Percentiles rank a stretch among this genome's conserved stretches.
phyloP scores from a whole-genome alignment of 2,113 vertebrate species.

The Vulpes vulpes region DNA sequence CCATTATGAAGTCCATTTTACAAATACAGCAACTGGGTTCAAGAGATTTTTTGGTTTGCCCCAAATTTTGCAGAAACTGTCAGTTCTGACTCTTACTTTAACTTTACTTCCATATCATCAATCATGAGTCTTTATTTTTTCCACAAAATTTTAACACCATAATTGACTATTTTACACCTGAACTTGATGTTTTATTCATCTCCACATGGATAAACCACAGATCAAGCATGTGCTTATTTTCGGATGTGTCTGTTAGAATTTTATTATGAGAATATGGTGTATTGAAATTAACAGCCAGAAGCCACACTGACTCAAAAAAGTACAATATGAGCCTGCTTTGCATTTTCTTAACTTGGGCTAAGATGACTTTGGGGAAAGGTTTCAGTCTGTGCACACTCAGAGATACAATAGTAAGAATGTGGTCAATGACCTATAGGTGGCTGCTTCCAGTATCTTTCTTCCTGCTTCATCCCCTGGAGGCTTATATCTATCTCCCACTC shows the following conservation, averaged over 20 bases:
- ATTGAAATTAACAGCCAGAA: conserved; percentile 68
- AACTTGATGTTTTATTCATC: conserved; percentile 73
- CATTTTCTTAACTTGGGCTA: neutral
- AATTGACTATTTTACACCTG: conserved; percentile 60
- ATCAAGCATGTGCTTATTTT: conserved; percentile 71
- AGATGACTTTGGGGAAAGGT: neutral
- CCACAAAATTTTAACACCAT: conserved; percentile 60
- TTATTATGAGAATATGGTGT: conserved; percentile 34
- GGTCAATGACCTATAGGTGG: neutral
- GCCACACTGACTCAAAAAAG: neutral
- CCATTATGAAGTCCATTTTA: neutral
- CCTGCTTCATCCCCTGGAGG: neutral
- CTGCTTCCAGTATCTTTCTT: neutral
- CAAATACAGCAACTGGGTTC: neutral
- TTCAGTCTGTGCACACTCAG: neutral
- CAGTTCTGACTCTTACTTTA: conserved; percentile 2
- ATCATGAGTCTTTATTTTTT: conserved; percentile 61
- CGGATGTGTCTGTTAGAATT: conserved; percentile 59
- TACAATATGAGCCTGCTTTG: neutral
- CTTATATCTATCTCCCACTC: neutral
- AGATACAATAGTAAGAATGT: neutral
- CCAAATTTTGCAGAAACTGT: neutral
- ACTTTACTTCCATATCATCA: conserved; percentile 20
- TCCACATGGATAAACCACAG: conserved; percentile 49
- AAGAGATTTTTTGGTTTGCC: neutral